Conservation (phyloP, 2,113 vertebrate species). For the Athene noctua region DNA sequence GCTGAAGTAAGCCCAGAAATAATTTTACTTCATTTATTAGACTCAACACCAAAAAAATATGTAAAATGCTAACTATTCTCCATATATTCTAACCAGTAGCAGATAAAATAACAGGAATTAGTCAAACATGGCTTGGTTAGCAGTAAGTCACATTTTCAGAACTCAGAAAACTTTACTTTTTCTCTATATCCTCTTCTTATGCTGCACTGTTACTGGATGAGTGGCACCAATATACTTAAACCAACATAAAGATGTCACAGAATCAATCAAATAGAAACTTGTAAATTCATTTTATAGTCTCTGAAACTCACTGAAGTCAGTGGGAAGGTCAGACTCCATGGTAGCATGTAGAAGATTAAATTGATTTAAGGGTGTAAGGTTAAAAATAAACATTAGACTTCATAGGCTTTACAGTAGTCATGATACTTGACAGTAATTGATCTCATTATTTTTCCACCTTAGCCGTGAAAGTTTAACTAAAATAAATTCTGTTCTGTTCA, state of each 20-base stretch:
- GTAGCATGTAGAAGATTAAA: slow-evolving; percentile 15
- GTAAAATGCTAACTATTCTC: background rate
- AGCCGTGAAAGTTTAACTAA: background rate
- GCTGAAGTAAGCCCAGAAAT: background rate
- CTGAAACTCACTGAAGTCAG: background rate
- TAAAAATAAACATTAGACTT: slow-evolving; percentile 1
- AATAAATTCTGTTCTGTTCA: background rate
- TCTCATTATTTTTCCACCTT: background rate
- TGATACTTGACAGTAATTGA: background rate
- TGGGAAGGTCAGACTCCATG: background rate
- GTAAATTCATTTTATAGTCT: slow-evolving; percentile 1
- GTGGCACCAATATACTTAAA: background rate
- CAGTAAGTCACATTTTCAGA: background rate
- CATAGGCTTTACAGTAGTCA: background rate
- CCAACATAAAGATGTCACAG: background rate
- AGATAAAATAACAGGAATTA: background rate
- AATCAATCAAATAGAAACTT: background rate
- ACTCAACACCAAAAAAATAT: background rate
- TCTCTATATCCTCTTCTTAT: background rate
- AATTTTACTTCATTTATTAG: background rate
- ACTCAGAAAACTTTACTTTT: background rate
- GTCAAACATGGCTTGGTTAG: background rate
- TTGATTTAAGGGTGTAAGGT: background rate
- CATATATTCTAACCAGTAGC: background rate
- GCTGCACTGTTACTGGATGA: background rate